phyloP scores from a whole-genome alignment of 2,888 invertebrate species.

The Xylota segnis region DNA sequence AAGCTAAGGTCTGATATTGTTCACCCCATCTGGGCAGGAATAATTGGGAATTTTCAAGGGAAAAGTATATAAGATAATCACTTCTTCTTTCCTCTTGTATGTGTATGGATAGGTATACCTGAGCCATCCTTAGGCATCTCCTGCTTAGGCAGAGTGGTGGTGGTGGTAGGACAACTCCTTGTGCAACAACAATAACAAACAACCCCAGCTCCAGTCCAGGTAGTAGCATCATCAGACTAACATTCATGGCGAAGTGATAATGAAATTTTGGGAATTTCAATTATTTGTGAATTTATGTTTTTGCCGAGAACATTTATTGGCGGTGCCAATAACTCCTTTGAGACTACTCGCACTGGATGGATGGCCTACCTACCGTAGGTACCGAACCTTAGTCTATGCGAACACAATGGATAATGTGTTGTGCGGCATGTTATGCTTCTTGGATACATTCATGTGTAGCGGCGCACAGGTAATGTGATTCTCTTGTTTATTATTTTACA shows the following conservation, averaged over 20 bases:
- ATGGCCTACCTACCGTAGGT: constrained; percentile 17
- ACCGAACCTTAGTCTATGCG: neutral
- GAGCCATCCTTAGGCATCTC: neutral
- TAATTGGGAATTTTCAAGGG: constrained; percentile 52
- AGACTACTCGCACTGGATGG: constrained; percentile 7
- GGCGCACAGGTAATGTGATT: constrained; percentile 25
- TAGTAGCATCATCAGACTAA: constrained; percentile 16
- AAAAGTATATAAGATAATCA: constrained; percentile 50
- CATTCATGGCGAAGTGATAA: constrained; percentile 62
- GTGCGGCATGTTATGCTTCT: neutral
- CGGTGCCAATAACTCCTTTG: constrained; percentile 54
- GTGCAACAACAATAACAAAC: neutral
- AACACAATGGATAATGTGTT: constrained; percentile 16
- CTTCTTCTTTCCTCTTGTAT: constrained; percentile 12
- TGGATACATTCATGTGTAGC: neutral
- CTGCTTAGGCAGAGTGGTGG: neutral
- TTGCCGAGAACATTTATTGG: constrained; percentile 45
- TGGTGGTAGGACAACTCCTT: no score
- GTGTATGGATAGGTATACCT: constrained; percentile 4
- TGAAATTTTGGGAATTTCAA: constrained; percentile 64
- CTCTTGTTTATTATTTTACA: constrained; percentile 10
- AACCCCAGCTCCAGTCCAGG: neutral
- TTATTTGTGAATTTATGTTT: constrained; percentile 63
- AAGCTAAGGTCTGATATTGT: neutral
- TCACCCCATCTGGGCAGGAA: constrained; percentile 14